Evolutionary conservation across 2,888 invertebrate species (phyloP), one percentile per base, ranked within the genome.

Genomic region (Philopedon plagiatum): DNA sequence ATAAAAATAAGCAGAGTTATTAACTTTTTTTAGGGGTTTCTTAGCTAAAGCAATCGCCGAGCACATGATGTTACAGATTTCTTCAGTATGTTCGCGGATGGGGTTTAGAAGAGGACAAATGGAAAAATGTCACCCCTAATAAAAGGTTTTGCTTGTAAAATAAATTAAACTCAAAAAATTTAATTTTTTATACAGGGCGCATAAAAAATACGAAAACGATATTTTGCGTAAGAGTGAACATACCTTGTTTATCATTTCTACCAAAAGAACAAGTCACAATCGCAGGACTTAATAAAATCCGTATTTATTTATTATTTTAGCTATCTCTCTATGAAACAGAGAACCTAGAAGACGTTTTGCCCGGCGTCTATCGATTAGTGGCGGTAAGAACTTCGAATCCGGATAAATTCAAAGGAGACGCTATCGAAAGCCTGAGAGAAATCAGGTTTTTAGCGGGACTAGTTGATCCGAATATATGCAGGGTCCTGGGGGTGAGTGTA

Each of bases 401-500:
- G 62, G 87, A 87, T 74, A 84, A 84, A 71, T 67, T 83, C 74
- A 84, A 84, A 77, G 84, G 81, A 74, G 84, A 84, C 58, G 81
- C 85, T 57, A 82, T 84, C 78, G 88, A 88, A 77, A 86, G 86
- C 39, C 84, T 89, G 76, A 87, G 91, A 76, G 93, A 93, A 84
- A 89, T 92, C 58, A 88, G 90, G 80, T 90, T 92, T 80, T 88
- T 93, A 80, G 90, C 92, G 37, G 87, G 89, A 76, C 86, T 93
- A 72, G 88, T 88, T 75, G 92, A 93, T 83, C 88, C 90, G 19
- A 91, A 92, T 83, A 87, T 93, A 71, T 91, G 91, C 62, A 87
- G 89, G 76, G 86, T 92, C 66, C 85, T 93, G 75, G 92, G 89
- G 46, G 75, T 74, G 64, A 70, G 70, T 41, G 91, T 2, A 5